Conservation (phyloP, 2,888 invertebrate genomes). For the Drosophila prostipennis region DNA sequence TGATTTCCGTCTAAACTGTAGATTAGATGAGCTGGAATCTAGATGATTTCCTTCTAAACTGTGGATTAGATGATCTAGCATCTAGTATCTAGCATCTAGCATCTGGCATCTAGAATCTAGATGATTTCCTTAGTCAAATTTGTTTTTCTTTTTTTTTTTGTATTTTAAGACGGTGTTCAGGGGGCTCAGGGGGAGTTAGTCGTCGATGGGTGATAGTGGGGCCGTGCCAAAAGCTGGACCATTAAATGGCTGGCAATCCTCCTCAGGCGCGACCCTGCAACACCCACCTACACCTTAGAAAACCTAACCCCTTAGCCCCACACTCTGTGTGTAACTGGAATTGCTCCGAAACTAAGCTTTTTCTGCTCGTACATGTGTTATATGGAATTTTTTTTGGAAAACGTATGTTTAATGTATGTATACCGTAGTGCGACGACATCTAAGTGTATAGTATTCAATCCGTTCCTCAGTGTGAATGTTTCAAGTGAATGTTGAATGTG, state of each 20-base stretch:
- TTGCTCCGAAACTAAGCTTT: slow-evolving; percentile 63
- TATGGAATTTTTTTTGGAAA: slow-evolving; percentile 48
- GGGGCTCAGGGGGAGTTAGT: neutral
- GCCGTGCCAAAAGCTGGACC: slow-evolving; percentile 20
- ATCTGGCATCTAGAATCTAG: neutral
- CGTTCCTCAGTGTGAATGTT: slow-evolving; percentile 62
- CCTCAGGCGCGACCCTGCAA: slow-evolving; percentile 19
- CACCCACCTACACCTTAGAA: neutral
- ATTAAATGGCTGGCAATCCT: slow-evolving; percentile 41
- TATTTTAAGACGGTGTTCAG: slow-evolving; percentile 2
- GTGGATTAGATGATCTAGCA: too few relatives aligned
- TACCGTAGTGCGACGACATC: slow-evolving; percentile 61
- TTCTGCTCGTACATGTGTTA: slow-evolving; percentile 80
- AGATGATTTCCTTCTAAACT: slow-evolving; percentile 78
- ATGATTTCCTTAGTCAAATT: slow-evolving; percentile 35
- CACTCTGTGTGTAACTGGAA: slow-evolving; percentile 7
- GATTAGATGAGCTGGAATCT: too few relatives aligned
- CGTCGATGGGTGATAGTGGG: neutral
- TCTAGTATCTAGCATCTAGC: too few relatives aligned
- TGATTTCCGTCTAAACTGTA: slow-evolving; percentile 78
- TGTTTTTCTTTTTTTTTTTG: slow-evolving; percentile 20
- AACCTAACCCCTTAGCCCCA: neutral
- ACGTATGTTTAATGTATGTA: slow-evolving; percentile 27
- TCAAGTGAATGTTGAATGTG: neutral
- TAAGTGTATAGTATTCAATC: slow-evolving; percentile 75